A percentile compares a stretch with the other conserved stretches of the same genome.
Evolutionary conservation across 2,113 vertebrate genomes (phyloP).

Genomic region (Tachysurus fulvidraco): DNA sequence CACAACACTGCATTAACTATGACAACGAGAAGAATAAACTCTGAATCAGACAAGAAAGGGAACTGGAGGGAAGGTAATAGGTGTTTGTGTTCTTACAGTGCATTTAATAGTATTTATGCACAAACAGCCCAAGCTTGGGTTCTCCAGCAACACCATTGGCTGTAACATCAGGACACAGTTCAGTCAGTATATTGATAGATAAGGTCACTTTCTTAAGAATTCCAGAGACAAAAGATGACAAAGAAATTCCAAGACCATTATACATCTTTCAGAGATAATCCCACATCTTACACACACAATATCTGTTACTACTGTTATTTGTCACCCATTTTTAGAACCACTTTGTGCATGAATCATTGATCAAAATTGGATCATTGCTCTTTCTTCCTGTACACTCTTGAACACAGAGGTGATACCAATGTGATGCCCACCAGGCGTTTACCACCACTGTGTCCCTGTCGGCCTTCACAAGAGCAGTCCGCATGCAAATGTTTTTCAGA

Average conservation of each 20-base stretch:
- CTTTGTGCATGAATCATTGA: background rate
- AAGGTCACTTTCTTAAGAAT: background rate
- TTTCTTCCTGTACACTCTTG: constrained; percentile 6
- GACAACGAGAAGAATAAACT: constrained; percentile 54
- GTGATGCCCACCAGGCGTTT: constrained; percentile 69
- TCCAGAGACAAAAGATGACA: background rate
- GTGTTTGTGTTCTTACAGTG: constrained; percentile 40
- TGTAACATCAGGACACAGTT: constrained; percentile 2
- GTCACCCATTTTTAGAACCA: background rate
- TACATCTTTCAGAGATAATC: constrained; percentile 11
- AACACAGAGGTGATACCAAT: constrained; percentile 57
- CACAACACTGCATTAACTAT: constrained; percentile 31
- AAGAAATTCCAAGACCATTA: background rate
- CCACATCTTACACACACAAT: background rate
- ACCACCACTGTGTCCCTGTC: constrained; percentile 61
- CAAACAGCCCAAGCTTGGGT: constrained; percentile 27
- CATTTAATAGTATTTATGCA: constrained; percentile 40
- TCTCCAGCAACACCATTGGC: background rate
- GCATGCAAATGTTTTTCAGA: constrained; percentile 73
- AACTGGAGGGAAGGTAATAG: background rate
- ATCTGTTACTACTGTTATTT: background rate
- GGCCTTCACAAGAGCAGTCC: constrained; percentile 63
- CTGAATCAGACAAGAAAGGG: constrained; percentile 11
- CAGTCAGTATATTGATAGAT: constrained; percentile 23
- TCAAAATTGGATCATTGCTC: background rate